Evolutionary conservation across 2,113 vertebrate genomes (phyloP).

Genomic region (Sander vitreus): DNA sequence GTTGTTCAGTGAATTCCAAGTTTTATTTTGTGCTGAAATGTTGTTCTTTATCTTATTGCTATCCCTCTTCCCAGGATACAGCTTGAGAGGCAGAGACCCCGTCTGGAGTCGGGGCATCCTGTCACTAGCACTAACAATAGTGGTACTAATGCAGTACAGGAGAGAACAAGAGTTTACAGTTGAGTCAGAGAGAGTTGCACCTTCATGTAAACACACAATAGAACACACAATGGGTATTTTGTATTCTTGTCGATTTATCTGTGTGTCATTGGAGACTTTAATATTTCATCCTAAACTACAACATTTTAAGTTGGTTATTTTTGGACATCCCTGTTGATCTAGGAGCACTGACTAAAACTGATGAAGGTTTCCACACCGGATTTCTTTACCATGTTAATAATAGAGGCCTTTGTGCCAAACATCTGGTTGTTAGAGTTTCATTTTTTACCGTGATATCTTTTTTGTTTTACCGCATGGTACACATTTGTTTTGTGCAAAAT

Average conservation of each 20-base stretch:
- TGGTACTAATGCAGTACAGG: neutral
- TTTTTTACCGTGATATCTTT: neutral
- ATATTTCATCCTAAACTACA: neutral
- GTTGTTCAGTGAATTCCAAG: neutral
- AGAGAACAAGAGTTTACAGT: constrained; percentile 38
- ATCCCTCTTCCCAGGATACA: neutral
- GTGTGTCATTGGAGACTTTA: neutral
- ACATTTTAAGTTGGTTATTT: neutral
- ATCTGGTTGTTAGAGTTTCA: neutral
- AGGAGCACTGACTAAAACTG: neutral
- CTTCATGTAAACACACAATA: constrained; percentile 2
- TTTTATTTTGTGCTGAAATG: neutral
- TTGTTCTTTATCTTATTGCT: neutral
- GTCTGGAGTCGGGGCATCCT: neutral
- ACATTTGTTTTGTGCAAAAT: neutral
- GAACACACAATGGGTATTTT: neutral
- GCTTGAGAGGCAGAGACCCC: neutral
- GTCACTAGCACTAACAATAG: neutral
- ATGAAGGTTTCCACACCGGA: neutral
- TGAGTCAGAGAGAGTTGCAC: neutral
- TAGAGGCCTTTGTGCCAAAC: neutral
- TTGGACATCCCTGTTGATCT: neutral
- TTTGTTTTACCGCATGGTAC: neutral
- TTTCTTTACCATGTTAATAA: neutral
- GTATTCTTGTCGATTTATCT: neutral